Evolutionary conservation across 1,140 invertebrate genomes (phyloP).

Genomic region (Ericerus pela): DNA sequence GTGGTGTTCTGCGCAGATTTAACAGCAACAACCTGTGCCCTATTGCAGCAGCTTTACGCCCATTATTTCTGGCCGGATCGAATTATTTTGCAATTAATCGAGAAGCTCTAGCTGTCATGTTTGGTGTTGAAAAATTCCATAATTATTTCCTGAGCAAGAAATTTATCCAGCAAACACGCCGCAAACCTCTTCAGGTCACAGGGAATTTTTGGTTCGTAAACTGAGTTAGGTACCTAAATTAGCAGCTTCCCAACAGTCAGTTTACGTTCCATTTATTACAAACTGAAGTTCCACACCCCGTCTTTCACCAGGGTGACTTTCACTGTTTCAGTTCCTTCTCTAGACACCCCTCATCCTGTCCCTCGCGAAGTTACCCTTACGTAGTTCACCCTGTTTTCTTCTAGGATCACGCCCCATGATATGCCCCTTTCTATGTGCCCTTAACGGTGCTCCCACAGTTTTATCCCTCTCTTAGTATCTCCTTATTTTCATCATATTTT

Average conservation of each 20-base stretch:
- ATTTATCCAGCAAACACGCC: slow-evolving; percentile 37
- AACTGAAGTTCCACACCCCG: too few relatives aligned
- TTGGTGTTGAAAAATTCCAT: slow-evolving; percentile 32
- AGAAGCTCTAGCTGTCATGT: slow-evolving; percentile 31
- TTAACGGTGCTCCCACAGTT: too few relatives aligned
- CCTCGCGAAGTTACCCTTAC: too few relatives aligned
- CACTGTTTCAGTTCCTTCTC: too few relatives aligned
- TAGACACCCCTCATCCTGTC: too few relatives aligned
- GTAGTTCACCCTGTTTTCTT: too few relatives aligned
- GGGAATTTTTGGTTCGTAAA: background rate
- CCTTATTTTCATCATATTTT: too few relatives aligned
- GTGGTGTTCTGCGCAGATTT: slow-evolving; percentile 25
- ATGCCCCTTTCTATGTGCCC: too few relatives aligned
- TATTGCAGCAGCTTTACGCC: slow-evolving; percentile 30
- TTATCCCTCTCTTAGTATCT: too few relatives aligned
- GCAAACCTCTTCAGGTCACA: slow-evolving; percentile 30
- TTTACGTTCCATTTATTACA: too few relatives aligned
- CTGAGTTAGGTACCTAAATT: background rate
- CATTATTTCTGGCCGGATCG: slow-evolving; percentile 30
- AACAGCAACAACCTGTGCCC: slow-evolving; percentile 24
- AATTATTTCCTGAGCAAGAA: slow-evolving; percentile 34
- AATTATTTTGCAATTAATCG: slow-evolving; percentile 32
- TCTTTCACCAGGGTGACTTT: too few relatives aligned
- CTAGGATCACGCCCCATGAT: too few relatives aligned
- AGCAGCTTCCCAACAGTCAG: background rate